Evolutionary conservation across 2,888 invertebrate species (phyloP).

Genomic region (Callyntrura guangdongensis): DNA sequence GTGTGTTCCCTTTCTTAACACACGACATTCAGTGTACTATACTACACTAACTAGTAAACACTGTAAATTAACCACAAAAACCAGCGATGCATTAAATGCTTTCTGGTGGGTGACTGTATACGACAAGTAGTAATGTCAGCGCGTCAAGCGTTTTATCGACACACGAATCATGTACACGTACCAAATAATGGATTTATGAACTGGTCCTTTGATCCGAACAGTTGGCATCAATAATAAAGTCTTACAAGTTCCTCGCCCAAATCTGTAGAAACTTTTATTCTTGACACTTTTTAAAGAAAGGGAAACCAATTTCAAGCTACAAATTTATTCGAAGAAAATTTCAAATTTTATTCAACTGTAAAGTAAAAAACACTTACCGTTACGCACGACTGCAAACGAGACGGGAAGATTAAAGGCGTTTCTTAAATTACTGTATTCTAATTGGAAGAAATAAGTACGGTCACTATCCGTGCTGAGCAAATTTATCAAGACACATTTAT

Average conservation of each 20-base stretch:
- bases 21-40: neutral
- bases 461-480: neutral
- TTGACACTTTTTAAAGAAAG: too few relatives aligned
- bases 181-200: too few relatives aligned
- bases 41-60: too few relatives aligned
- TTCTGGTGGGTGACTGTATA: neutral
- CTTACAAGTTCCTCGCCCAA: too few relatives aligned
- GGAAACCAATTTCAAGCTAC: too few relatives aligned
- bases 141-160: neutral
- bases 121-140: neutral
- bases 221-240: neutral
- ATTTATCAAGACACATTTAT: conserved; percentile 35
- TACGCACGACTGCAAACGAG: neutral
- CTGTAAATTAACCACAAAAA: conserved; percentile 1
- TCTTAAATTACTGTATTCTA: neutral
- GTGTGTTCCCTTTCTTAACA: neutral
- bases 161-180: too few relatives aligned
- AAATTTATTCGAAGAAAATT: too few relatives aligned
- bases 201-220: too few relatives aligned
- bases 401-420: neutral
- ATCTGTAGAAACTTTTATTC: too few relatives aligned
- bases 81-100: conserved; percentile 14
- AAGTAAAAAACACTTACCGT: neutral
- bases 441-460: neutral
- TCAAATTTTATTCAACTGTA: too few relatives aligned